These are phyloP conservation scores for Reinhardtius hippoglossoides DNA, from an alignment of 2,113 vertebrate genomes.

Conservation along the genomic window DNA sequence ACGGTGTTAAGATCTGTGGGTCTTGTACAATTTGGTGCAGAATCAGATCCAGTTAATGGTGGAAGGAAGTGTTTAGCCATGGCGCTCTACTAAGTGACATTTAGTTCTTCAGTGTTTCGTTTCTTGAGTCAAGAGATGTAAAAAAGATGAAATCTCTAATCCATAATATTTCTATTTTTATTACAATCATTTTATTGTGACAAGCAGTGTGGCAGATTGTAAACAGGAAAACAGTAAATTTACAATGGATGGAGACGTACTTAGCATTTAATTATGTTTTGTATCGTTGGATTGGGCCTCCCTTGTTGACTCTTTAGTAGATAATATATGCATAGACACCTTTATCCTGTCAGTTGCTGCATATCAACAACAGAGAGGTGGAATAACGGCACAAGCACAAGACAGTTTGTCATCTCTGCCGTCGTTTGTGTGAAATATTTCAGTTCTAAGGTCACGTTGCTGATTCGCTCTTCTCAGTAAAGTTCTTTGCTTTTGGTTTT, in stretches of 20 bases:
- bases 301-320: neutral
- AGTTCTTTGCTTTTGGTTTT: neutral
- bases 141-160: neutral
- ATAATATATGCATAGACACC: neutral
- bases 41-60: neutral
- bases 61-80: neutral
- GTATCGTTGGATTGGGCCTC: neutral
- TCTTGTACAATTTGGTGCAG: neutral
- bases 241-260: neutral
- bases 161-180: neutral
- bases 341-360: neutral
- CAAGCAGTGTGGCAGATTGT: neutral
- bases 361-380: slow-evolving; percentile 1
- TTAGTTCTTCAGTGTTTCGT: neutral
- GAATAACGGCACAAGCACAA: neutral
- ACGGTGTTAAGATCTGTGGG: too few relatives aligned
- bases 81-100: too few relatives aligned
- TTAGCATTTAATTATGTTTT: neutral
- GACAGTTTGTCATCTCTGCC: too few relatives aligned
- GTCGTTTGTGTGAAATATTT: too few relatives aligned
- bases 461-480: too few relatives aligned
- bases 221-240: neutral
- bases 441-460: too few relatives aligned
- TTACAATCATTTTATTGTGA: neutral
- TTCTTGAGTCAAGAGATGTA: neutral